Evolutionary conservation across 92 coral and sea anemone genomes (phyloP).

Genomic region (Diadumene lineata): DNA sequence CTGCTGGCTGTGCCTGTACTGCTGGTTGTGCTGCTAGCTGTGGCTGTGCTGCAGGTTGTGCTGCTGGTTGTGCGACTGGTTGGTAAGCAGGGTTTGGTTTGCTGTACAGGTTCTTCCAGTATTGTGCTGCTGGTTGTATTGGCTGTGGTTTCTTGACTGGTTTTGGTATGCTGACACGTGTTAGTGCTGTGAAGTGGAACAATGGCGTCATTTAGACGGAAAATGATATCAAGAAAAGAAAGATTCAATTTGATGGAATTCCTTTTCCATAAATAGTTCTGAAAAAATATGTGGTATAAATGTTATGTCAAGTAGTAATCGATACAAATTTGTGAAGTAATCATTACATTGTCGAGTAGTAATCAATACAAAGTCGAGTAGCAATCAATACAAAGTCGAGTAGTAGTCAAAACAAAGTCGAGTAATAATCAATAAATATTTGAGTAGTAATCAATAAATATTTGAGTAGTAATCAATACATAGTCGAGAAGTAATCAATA

Average conservation of each 20-base stretch:
- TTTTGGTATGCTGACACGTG: background rate
- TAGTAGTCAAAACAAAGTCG: background rate
- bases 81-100: background rate
- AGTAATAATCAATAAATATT: too few relatives aligned
- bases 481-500: background rate
- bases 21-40: background rate
- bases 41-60: background rate
- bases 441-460: too few relatives aligned
- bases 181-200: background rate
- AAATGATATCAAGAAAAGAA: too few relatives aligned
- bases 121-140: background rate
- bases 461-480: too few relatives aligned
- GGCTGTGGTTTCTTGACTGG: background rate
- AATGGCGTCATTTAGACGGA: too few relatives aligned
- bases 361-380: background rate
- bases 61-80: background rate
- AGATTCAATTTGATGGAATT: too few relatives aligned
- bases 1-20: background rate
- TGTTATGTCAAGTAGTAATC: background rate
- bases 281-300: too few relatives aligned
- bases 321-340: background rate
- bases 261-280: too few relatives aligned
- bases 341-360: background rate
- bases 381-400: too few relatives aligned
- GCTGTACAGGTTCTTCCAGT: conserved; percentile 19